Evolutionary conservation across 2,113 vertebrate species (phyloP), one percentile per base, ranked within the genome.

Genomic region (Rhinopomastus cyanomelas): DNA sequence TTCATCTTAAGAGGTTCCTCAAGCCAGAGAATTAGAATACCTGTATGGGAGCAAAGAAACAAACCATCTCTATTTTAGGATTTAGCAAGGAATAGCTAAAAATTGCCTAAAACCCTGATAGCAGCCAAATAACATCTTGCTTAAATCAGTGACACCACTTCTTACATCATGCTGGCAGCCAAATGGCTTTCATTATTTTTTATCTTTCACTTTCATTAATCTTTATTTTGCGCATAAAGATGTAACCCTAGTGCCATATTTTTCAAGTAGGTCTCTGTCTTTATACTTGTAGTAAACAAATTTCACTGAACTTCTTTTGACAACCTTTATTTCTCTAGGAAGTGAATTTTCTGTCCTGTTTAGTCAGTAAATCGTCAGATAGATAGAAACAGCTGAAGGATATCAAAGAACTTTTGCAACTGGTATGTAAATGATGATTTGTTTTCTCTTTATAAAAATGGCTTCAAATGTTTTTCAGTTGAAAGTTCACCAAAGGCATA

Each of bases 211-310:
- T 95, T 88, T 73, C 39, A 68, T 89, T 88, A 82, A 81, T 85
- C 84, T 90, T 93, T 92, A 88, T 92, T 71, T 94, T 76, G 18
- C 42, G 36, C 51, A 68, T 80, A 92, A 95, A 89, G 61, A 68
- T 88, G 74, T 88, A 92, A 89, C 72, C 89, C 20, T 57, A 52
- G 39, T 83, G 68, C 48, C 23, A 3, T 87, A 49, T 73, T 89
- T 93, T 85, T 55, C 46, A 88, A 74, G 57, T 65, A 91, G 9
- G 8, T 89, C 37, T 64, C 60, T 56, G 52, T 67, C 69, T 88
- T 32, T 57, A 57, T 49, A 65, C 46, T 88, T 90, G 61, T 81
- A 79, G 76, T 81, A 85, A 92, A 84, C 49, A 84, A 79, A 90
- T 88, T 65, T 61, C 22, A 32, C 55, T 42, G 39, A 49, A 87